Evolutionary conservation across 2,888 invertebrate genomes (phyloP).

Genomic region (Polydrusus tereticollis): DNA sequence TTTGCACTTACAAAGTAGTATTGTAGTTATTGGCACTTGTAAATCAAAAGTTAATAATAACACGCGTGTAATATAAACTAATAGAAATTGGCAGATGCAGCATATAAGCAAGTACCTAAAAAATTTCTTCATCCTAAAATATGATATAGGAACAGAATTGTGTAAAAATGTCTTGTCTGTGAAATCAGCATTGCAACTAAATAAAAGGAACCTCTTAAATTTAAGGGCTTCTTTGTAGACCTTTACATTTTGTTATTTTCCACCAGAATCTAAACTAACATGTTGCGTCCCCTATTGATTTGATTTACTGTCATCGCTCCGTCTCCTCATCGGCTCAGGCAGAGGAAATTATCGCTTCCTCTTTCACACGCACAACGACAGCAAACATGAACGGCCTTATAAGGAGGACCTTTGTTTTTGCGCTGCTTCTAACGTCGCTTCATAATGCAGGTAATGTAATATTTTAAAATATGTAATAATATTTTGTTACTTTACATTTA

Average conservation of each 20-base stretch:
- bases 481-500: not conserved
- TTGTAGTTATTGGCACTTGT: too few relatives aligned
- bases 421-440: not conserved
- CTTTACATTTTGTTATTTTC: conserved; percentile 5
- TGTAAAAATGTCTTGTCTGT: not conserved
- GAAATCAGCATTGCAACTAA: conserved; percentile 6
- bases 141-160: too few relatives aligned
- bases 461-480: not conserved
- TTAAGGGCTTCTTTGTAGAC: not conserved
- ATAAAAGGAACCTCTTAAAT: not conserved
- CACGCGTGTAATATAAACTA: too few relatives aligned
- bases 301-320: conserved; percentile 16
- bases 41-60: too few relatives aligned
- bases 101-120: too few relatives aligned
- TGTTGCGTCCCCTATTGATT: conserved; percentile 35
- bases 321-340: not conserved
- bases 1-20: too few relatives aligned
- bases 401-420: conserved; percentile 7
- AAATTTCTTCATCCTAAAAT: too few relatives aligned
- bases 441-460: conserved; percentile 8
- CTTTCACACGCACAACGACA: not conserved
- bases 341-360: conserved; percentile 5
- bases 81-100: too few relatives aligned
- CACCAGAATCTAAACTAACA: conserved; percentile 19
- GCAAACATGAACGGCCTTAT: conserved; percentile 7